Evolutionary conservation across 1,140 invertebrate species (phyloP).

Genomic region (Micrasema longulum): DNA sequence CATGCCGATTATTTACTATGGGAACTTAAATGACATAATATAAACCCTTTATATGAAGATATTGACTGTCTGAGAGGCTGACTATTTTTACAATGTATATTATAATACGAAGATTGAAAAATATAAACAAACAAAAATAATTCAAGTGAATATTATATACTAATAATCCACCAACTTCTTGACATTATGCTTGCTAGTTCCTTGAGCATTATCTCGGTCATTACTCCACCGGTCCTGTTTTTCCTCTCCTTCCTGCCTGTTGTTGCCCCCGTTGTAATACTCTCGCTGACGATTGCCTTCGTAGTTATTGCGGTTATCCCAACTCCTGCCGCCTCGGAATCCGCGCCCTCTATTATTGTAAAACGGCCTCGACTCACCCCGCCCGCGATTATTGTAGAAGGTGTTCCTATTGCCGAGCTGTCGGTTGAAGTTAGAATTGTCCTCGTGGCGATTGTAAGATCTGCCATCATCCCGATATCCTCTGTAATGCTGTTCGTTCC

Average conservation of each 20-base stretch:
- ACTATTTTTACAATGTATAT: too few relatives aligned
- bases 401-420: slow-evolving; percentile 1
- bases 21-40: too few relatives aligned
- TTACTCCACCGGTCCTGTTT: slow-evolving; percentile 22
- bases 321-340: background rate
- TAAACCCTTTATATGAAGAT: too few relatives aligned
- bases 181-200: slow-evolving; percentile 1
- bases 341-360: slow-evolving; percentile 14
- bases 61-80: too few relatives aligned
- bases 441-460: slow-evolving; percentile 20
- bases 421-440: slow-evolving; percentile 23
- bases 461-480: slow-evolving; percentile 5
- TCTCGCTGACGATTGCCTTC: slow-evolving; percentile 24
- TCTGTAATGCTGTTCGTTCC: slow-evolving; percentile 9
- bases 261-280: slow-evolving; percentile 12
- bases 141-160: too few relatives aligned
- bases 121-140: too few relatives aligned
- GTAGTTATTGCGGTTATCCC: slow-evolving; percentile 22
- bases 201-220: slow-evolving; percentile 6
- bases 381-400: slow-evolving; percentile 23
- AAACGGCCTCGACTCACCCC: background rate
- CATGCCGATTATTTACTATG: too few relatives aligned
- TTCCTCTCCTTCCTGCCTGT: slow-evolving; percentile 10
- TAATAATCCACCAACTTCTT: slow-evolving; percentile 37
- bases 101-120: too few relatives aligned